phyloP scores from a whole-genome alignment of 2,888 invertebrate species.

The Ornithoptera alexandrae region DNA sequence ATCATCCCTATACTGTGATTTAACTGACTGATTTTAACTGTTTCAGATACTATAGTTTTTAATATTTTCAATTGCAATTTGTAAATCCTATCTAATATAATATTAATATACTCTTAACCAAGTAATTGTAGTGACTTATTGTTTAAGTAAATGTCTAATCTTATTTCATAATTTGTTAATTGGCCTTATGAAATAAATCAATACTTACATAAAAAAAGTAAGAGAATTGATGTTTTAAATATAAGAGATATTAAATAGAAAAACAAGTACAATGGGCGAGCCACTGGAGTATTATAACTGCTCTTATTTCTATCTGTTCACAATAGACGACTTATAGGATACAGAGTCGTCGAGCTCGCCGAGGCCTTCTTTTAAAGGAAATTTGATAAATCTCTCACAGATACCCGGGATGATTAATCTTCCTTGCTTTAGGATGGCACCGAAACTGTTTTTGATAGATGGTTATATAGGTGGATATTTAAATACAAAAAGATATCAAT shows the following conservation, averaged over 20 bases:
- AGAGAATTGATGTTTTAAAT: background rate
- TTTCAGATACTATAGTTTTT: too few relatives aligned
- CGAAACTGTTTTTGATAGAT: slow-evolving; percentile 12
- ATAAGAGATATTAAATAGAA: background rate
- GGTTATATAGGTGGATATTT: background rate
- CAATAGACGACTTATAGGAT: slow-evolving; percentile 2
- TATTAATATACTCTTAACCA: too few relatives aligned
- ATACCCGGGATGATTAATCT: slow-evolving; percentile 3
- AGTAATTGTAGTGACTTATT: too few relatives aligned
- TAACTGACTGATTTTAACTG: too few relatives aligned
- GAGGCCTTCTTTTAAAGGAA: slow-evolving; percentile 2
- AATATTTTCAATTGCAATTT: too few relatives aligned
- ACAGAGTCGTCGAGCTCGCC: background rate
- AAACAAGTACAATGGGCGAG: background rate
- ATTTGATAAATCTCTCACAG: slow-evolving; percentile 10
- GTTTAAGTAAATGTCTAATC: too few relatives aligned
- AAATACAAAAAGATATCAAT: background rate
- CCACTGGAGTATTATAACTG: slow-evolving; percentile 7
- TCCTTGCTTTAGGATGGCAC: slow-evolving; percentile 8
- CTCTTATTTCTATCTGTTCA: slow-evolving; percentile 12
- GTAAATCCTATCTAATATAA: too few relatives aligned
- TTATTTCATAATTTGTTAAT: too few relatives aligned
- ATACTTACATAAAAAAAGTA: too few relatives aligned
- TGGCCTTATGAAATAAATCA: too few relatives aligned
- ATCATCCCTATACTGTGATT: too few relatives aligned